Base-by-base conservation (phyloP, 2,888 invertebrate species). In the Andrena camellia region DNA sequence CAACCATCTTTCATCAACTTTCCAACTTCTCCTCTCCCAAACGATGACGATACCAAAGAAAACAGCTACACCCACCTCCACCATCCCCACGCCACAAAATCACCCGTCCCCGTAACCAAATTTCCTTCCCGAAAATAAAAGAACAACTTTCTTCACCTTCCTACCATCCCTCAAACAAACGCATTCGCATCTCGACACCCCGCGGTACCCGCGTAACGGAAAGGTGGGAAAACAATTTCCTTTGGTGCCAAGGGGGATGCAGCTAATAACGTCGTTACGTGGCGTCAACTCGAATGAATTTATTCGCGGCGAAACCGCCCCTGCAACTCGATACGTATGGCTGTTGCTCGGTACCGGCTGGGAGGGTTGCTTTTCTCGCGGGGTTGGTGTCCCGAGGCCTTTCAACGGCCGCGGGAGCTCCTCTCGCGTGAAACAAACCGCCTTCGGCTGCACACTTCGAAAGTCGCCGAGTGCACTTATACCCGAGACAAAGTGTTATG, bases 401-500 rank as follows among this genome's bases (percentile, higher is more conserved):
- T 70, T 74, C 69, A 54, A 48, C 48, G 42, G 26, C n/a, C 60
- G n/a, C n/a, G 29, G 7, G 2, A n/a, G 17, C 52, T 48, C 26
- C 42, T 62, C 35, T n/a, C 57, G 48, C 66, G 50, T n/a, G 62
- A 78, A 72, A 78, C 74, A 74, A 78, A 78, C 69, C 67, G 62
- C 35, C 64, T 62, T 63, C 60, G 42, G 70, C 57, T 26, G 59
- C 68, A 62, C 68, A 50, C 79, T 78, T 76, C 66, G 80, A 66
- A 81, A 81, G 78, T 85, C 81, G 75, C 79, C 77, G 75, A 80
- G 79, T 67, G 85, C 81, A 84, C 86, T 90, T 87, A 83, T 86
- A 85, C 84, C 69, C 66, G 83, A 89, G 89, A 90, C 87, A 89
- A 90, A 90, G 90, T 84, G 85, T 86, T 86, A 87, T 87, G 83